Conservation (phyloP, 1,140 invertebrate genomes). For the Pseudomyrmex dendroicus region DNA sequence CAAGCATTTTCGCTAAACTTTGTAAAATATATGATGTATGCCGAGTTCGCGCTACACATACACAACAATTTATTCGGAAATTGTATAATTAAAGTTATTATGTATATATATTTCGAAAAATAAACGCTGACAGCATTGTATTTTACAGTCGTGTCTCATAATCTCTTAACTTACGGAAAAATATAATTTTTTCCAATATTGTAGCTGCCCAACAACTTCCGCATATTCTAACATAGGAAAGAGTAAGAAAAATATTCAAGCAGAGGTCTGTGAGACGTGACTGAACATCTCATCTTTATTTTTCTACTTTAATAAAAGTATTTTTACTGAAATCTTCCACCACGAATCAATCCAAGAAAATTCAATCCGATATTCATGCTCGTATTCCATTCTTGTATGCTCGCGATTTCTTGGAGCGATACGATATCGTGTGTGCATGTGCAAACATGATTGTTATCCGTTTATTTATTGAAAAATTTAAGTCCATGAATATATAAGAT, state of each 20-base stretch:
- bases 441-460: conserved; percentile 15
- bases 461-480: conserved; percentile 19
- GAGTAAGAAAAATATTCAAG: conserved; percentile 31
- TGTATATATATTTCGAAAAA: too few species aligned
- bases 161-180: background rate
- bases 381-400: conserved; percentile 31
- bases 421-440: conserved; percentile 17
- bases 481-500: background rate
- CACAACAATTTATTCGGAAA: conserved; percentile 12
- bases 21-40: conserved; percentile 9
- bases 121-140: background rate
- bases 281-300: conserved; percentile 23
- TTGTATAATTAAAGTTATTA: conserved; percentile 8
- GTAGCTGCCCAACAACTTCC: conserved; percentile 3
- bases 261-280: background rate
- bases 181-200: conserved; percentile 21
- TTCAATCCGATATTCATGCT: conserved; percentile 39
- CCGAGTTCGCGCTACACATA: background rate
- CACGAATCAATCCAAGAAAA: conserved; percentile 51
- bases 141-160: background rate
- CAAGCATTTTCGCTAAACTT: conserved; percentile 47
- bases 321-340: conserved; percentile 24
- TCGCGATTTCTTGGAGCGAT: conserved; percentile 15
- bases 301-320: conserved; percentile 43
- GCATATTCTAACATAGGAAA: conserved; percentile 10